phyloP scores from a whole-genome alignment of 1,140 invertebrate genomes.

The Ips nitidus region DNA sequence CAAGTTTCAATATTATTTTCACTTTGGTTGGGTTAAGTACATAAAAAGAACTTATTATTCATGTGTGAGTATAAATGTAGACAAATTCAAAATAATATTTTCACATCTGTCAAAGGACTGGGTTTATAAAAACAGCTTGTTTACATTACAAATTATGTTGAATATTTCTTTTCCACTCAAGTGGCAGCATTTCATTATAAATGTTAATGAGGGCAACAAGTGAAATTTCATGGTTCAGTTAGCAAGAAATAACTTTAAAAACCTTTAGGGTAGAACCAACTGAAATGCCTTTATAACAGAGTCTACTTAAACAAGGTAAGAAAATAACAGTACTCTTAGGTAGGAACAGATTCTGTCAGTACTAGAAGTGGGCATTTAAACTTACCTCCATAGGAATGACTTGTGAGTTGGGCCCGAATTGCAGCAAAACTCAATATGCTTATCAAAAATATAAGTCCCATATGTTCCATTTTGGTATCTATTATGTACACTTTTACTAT shows the following conservation, averaged over 20 bases:
- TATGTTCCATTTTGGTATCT: conserved; percentile 18
- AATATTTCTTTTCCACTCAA: conserved; percentile 2
- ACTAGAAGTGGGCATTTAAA: conserved; percentile 13
- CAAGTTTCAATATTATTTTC: no score
- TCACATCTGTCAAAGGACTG: no score
- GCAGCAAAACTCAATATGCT: conserved; percentile 8
- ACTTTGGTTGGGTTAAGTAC: no score
- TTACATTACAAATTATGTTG: no score
- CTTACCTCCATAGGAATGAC: conserved; percentile 24
- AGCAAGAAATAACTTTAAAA: conserved; percentile 16
- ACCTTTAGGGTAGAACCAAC: conserved; percentile 10
- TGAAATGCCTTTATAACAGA: no score
- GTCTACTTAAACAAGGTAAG: not conserved
- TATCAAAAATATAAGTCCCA: conserved; percentile 17
- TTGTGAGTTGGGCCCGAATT: conserved; percentile 13
- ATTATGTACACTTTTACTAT: conserved; percentile 17
- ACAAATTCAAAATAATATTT: no score
- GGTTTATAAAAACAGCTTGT: no score
- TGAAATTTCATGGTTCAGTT: conserved; percentile 24
- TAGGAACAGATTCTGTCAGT: conserved; percentile 13
- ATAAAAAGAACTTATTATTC: no score
- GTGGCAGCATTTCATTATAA: conserved; percentile 8
- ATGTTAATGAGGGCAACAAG: conserved; percentile 28
- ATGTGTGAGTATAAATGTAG: no score
- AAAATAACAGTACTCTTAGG: conserved; percentile 29